Evolutionary conservation across 2,113 vertebrate genomes (phyloP).

Genomic region (Donacobius atricapilla): DNA sequence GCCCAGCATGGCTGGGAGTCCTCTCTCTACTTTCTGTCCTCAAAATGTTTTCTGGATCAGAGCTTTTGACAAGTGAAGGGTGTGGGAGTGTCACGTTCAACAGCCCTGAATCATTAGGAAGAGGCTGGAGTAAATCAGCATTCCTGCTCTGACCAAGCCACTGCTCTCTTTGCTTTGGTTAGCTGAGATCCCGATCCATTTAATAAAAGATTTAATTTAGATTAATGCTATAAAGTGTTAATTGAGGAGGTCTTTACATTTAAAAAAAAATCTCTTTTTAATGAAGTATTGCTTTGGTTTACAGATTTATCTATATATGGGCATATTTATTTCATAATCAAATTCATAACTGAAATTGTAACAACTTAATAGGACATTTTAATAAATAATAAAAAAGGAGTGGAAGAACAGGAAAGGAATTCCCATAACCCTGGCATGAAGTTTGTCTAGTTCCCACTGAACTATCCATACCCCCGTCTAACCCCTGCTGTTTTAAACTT

Average conservation of each 20-base stretch:
- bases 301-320: not conserved
- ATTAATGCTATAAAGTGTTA: not conserved
- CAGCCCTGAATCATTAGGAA: not conserved
- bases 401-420: not conserved
- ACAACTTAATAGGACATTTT: not conserved
- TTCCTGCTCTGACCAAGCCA: not conserved
- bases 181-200: not conserved
- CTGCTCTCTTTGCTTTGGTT: not conserved
- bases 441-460: not conserved
- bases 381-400: not conserved
- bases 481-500: not conserved
- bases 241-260: not conserved
- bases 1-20: not conserved
- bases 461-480: not conserved
- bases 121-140: not conserved
- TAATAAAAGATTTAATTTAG: not conserved
- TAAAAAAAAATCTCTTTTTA: not conserved
- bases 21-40: not conserved
- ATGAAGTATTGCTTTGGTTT: not conserved
- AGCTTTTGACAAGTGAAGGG: constrained; percentile 15
- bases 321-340: not conserved
- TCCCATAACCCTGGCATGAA: not conserved
- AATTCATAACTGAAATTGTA: not conserved
- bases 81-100: not conserved
- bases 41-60: not conserved